A percentile compares a stretch with the other conserved stretches of the same genome.
phyloP scores from a whole-genome alignment of 2,888 invertebrate species.

The Rutpela maculata region DNA sequence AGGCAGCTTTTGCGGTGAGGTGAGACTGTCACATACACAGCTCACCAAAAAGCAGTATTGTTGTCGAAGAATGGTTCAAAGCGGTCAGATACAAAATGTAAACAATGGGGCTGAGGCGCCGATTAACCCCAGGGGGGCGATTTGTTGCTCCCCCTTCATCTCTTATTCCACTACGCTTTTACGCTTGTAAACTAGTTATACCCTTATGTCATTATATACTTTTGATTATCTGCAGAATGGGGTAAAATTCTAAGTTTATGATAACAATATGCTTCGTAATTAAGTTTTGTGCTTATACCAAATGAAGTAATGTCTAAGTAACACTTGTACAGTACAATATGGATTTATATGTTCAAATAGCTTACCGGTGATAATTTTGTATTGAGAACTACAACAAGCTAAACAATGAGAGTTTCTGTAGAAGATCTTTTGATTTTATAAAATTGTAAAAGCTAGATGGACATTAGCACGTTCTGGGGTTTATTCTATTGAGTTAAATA shows the following conservation, averaged over 20 bases:
- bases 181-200: slow-evolving; percentile 68
- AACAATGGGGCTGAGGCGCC: slow-evolving; percentile 71
- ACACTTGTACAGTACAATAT: too few species aligned
- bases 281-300: neutral
- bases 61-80: slow-evolving; percentile 67
- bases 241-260: slow-evolving; percentile 34
- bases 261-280: slow-evolving; percentile 15
- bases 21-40: slow-evolving; percentile 69
- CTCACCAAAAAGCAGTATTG: slow-evolving; percentile 66
- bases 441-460: too few species aligned
- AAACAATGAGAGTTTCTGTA: too few species aligned
- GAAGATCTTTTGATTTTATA: too few species aligned
- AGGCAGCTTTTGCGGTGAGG: slow-evolving; percentile 67
- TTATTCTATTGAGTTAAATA: too few species aligned
- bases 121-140: slow-evolving; percentile 69
- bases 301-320: too few species aligned
- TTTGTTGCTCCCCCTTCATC: slow-evolving; percentile 59
- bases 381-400: too few species aligned
- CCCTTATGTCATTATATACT: slow-evolving; percentile 65
- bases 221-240: slow-evolving; percentile 42
- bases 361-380: too few species aligned
- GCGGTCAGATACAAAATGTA: slow-evolving; percentile 68
- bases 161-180: slow-evolving; percentile 48
- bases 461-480: too few species aligned
- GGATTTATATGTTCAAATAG: too few species aligned